A percentile compares a stretch with the other conserved stretches of the same genome.
Conservation (phyloP, 1,140 invertebrate species). For the Drosophila orena region DNA sequence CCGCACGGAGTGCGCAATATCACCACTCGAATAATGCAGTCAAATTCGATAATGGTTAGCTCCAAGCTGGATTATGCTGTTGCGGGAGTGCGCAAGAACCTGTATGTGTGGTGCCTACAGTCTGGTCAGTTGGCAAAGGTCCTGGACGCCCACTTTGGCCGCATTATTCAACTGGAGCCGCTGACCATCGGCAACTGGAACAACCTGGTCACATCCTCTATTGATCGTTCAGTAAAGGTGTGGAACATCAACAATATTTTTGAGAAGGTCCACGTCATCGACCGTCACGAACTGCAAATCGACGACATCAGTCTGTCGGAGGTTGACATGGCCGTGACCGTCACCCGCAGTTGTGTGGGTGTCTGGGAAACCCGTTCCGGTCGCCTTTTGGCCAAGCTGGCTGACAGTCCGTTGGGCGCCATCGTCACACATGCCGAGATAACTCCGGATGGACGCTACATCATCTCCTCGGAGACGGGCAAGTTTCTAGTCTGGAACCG, state of each 20-base stretch:
- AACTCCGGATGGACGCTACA: conserved; percentile 92
- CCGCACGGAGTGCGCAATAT: conserved; percentile 97
- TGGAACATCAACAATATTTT: conserved; percentile 99
- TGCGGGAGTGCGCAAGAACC: conserved; percentile 97
- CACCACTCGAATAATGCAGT: conserved; percentile 93
- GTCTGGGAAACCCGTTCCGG: conserved; percentile 97
- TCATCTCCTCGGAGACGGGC: conserved; percentile 96
- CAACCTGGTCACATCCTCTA: conserved; percentile 97
- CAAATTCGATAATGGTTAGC: conserved; percentile 96
- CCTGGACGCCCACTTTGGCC: conserved; percentile 97
- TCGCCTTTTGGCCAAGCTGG: conserved; percentile 92
- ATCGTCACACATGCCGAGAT: conserved; percentile 97
- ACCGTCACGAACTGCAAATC: conserved; percentile 97
- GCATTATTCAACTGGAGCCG: conserved; percentile 96
- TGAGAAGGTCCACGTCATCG: conserved; percentile 98
- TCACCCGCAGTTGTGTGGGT: conserved; percentile 96
- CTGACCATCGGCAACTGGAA: conserved; percentile 96
- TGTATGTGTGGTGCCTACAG: conserved; percentile 97
- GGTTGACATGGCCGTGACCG: conserved; percentile 92
- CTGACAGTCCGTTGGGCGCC: conserved; percentile 96
- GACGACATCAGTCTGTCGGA: conserved; percentile 94
- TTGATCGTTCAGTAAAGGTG: conserved; percentile 98
- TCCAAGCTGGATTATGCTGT: conserved; percentile 96
- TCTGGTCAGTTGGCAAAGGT: conserved; percentile 93
- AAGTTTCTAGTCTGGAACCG: conserved; percentile 97